phyloP scores from a whole-genome alignment of 2,797 vertebrate genomes.

The Anas bahamensis region DNA sequence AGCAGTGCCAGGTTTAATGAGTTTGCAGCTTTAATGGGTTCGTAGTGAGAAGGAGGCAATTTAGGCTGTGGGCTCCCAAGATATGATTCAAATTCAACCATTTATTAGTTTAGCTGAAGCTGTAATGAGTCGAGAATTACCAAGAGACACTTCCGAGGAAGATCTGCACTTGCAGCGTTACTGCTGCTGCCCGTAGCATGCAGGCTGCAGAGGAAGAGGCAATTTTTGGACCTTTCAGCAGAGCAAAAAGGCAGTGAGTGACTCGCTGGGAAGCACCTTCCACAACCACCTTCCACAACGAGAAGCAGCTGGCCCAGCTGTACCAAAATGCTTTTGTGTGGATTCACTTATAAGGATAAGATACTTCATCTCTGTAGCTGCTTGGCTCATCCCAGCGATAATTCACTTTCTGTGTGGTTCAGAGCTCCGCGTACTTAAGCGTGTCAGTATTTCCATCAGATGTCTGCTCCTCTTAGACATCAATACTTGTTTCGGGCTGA shows the following conservation, averaged over 20 bases:
- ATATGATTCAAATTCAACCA: not conserved
- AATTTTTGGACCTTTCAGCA: not conserved
- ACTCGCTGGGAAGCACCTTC: constrained; percentile 13
- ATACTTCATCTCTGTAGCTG: constrained; percentile 26
- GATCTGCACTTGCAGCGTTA: not conserved
- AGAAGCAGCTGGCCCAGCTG: constrained; percentile 18
- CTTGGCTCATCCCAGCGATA: constrained; percentile 46
- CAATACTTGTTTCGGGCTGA: constrained; percentile 19
- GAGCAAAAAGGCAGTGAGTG: constrained; percentile 42
- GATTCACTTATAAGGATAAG: constrained; percentile 60
- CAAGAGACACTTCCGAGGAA: not conserved
- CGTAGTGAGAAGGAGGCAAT: not conserved
- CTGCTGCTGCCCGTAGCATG: not conserved
- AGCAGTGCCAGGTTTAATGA: not conserved
- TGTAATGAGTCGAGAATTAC: not conserved
- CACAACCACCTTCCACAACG: not conserved
- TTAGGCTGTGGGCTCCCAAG: not conserved
- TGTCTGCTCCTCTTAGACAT: constrained; percentile 32
- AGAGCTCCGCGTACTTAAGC: constrained; percentile 5
- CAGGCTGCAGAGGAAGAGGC: not conserved
- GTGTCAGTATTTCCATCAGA: constrained; percentile 60
- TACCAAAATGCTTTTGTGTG: not conserved
- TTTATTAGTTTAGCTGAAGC: not conserved
- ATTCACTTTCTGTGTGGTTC: constrained; percentile 38
- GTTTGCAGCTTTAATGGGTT: not conserved